Percentiles rank a stretch among this genome's conserved stretches.
phyloP scores from a whole-genome alignment of 92 coral and sea anemone genomes.

The Galaxea fascicularis region DNA sequence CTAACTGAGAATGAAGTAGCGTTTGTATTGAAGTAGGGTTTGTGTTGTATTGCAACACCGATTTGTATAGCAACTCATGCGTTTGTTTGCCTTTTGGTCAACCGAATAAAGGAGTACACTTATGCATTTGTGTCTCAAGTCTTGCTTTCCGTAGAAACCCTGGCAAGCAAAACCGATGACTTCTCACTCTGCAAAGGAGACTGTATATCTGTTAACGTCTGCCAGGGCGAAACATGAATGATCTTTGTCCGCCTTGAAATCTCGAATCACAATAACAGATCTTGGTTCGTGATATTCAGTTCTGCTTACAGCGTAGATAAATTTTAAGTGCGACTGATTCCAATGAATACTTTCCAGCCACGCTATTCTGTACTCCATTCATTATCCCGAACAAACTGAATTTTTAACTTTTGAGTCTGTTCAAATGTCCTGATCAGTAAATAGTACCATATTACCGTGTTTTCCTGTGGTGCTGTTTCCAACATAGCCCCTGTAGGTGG shows the following conservation, averaged over 20 bases:
- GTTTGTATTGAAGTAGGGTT: background rate
- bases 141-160: background rate
- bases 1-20: background rate
- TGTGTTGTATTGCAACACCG: no score
- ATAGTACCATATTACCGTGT: no score
- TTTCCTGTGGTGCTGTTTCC: no score
- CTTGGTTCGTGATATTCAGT: no score
- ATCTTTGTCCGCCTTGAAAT: background rate
- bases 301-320: background rate
- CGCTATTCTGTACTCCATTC: background rate
- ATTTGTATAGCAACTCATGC: background rate
- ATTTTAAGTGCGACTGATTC: background rate
- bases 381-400: background rate
- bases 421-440: no score
- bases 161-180: background rate
- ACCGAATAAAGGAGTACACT: constrained; percentile 14
- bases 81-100: background rate
- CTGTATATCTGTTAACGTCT: background rate
- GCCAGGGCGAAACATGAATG: no score
- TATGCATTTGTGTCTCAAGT: background rate
- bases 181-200: background rate
- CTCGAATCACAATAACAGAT: no score
- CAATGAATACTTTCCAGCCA: background rate
- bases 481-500: no score
- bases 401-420: background rate